Conservation (phyloP, 30 jellyfish, hydroid and myxozoan genomes). For the Turritopsis dohrnii region DNA sequence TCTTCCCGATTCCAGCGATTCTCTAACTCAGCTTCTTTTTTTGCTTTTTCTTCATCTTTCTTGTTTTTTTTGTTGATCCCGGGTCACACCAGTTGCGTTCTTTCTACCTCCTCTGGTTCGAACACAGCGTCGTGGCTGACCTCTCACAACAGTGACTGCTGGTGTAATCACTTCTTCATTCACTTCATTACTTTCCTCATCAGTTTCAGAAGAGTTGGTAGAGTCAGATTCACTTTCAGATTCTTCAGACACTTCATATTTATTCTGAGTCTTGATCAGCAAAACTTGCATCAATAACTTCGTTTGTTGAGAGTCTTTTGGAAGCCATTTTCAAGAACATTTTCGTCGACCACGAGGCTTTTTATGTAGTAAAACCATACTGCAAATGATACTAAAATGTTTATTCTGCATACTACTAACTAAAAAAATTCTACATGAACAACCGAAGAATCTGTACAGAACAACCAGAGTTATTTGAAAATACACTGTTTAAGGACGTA, state of each 20-base stretch:
- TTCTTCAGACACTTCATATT: neutral
- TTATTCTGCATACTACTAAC: too few species aligned
- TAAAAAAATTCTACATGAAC: neutral
- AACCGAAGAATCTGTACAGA: neutral
- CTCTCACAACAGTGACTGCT: neutral
- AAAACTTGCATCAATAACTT: neutral
- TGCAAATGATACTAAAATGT: too few species aligned
- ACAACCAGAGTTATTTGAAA: neutral
- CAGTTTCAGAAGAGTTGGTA: neutral
- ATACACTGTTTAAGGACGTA: neutral
- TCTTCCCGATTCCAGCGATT: neutral
- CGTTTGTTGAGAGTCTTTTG: too few species aligned
- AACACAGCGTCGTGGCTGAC: neutral
- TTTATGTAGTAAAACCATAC: neutral
- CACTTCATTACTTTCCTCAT: neutral
- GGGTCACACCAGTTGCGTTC: neutral
- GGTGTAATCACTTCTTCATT: neutral
- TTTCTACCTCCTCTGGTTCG: conserved; percentile 10
- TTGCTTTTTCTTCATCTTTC: too few species aligned
- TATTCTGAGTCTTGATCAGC: conserved; percentile 1
- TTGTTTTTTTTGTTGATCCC: too few species aligned
- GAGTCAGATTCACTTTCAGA: neutral
- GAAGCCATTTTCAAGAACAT: too few species aligned
- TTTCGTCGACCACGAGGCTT: too few species aligned
- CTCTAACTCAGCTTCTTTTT: neutral